A percentile compares a stretch with the other conserved stretches of the same genome.
Conservation (phyloP, 2,797 vertebrate genomes). For the Harpagifer antarcticus region DNA sequence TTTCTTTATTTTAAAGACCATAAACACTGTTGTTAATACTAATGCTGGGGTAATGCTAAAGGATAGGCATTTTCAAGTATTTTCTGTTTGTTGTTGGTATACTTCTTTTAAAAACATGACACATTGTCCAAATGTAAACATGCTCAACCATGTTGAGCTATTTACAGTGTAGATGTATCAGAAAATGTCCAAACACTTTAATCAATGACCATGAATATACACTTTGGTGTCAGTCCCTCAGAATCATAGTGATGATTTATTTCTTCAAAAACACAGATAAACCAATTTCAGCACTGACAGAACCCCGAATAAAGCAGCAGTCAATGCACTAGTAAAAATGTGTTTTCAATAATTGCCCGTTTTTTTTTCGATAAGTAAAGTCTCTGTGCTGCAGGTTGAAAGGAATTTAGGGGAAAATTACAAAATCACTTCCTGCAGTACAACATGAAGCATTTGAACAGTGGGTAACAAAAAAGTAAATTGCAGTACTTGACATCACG, state of each 20-base stretch:
- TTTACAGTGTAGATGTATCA: not conserved
- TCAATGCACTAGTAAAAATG: not conserved
- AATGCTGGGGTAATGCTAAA: not conserved
- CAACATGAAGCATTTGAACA: not conserved
- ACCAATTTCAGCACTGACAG: not conserved
- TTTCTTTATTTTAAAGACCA: too few species aligned
- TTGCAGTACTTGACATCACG: slow-evolving; percentile 13
- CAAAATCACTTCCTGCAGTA: not conserved
- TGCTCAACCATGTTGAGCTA: not conserved
- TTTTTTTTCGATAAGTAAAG: slow-evolving; percentile 29
- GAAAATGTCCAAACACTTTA: not conserved
- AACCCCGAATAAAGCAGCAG: slow-evolving; percentile 8
- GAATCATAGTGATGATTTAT: not conserved
- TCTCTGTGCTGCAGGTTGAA: not conserved
- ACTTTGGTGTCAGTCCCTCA: not conserved
- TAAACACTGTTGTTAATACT: too few species aligned
- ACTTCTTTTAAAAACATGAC: not conserved
- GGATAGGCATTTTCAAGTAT: not conserved
- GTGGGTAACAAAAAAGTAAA: not conserved
- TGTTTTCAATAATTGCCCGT: slow-evolving; percentile 41
- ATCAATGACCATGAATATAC: not conserved
- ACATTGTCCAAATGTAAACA: too few species aligned
- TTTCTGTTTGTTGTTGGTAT: not conserved
- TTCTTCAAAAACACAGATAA: slow-evolving; percentile 1
- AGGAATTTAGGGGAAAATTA: slow-evolving; percentile 14